Evolutionary conservation across 1,140 invertebrate species (phyloP), one percentile per base, ranked within the genome.

Genomic region (Trialeurodes vaporariorum): DNA sequence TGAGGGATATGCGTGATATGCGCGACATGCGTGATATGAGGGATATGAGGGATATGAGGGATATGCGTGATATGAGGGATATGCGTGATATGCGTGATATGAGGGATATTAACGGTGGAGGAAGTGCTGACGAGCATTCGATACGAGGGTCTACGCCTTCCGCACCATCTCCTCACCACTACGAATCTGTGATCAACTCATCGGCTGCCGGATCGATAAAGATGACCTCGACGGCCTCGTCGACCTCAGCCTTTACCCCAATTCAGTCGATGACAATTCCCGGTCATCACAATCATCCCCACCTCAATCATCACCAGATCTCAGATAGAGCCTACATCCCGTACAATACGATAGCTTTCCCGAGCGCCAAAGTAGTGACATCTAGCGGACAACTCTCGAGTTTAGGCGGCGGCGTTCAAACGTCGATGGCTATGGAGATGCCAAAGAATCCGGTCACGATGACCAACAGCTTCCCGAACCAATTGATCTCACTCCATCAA

Each of bases 401-500:
- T 76, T 2, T 82, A 79, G 70, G 71, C 77, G 67, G 69, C 34
- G 34, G 58, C 17, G 73, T 80, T 70, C 76, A 77, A 61, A 70
- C 68, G 17, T 72, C 73, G 0, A 73, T 73, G 27, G 70, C 66
- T 60, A 80, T 80, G 78, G 79, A 80, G 27, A 76, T 79, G 72
- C 75, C 75, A n/a, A 81, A 81, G 73, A 77, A 76, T n/a, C 77
- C 79, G 69, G 79, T 79, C 59, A 76, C 83, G 73, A 79, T 79
- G 74, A 77, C 87, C 67, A 91, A 88, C 73, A 86, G 86, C 68
- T 96, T 94, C 78, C 93, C 94, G 63, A 96, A 96, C 78, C 94
- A 96, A 77, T 83, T 97, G 73, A 94, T 98, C 74, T 96, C 93
- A 70, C 83, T 98, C 65, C 93, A 97, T 80, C 94, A 97, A 80